phyloP scores from a whole-genome alignment of 2,888 invertebrate genomes.

The Oithona nana region DNA sequence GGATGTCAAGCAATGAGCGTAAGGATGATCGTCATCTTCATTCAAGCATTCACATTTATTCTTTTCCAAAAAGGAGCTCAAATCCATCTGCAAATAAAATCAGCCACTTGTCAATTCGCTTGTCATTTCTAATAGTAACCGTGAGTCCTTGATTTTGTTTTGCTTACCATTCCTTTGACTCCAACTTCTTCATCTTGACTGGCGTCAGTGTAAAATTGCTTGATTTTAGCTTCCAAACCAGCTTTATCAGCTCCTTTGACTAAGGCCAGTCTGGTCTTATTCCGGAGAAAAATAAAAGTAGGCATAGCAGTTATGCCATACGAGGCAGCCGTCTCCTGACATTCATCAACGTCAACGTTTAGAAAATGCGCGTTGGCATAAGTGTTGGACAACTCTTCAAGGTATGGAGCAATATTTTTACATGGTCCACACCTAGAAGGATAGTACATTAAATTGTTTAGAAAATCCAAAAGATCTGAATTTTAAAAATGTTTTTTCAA shows the following conservation, averaged over 20 bases:
- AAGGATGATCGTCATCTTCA: constrained; percentile 76
- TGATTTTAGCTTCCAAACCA: constrained; percentile 53
- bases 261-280: constrained; percentile 39
- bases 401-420: constrained; percentile 75
- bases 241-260: constrained; percentile 70
- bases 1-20: constrained; percentile 36
- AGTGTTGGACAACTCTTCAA: constrained; percentile 65
- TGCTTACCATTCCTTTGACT: constrained; percentile 59
- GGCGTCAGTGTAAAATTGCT: not conserved
- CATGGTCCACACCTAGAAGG: constrained; percentile 62
- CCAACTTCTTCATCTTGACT: constrained; percentile 24
- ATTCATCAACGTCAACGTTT: constrained; percentile 69
- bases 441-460: not conserved
- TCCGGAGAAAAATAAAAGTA: constrained; percentile 86
- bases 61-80: constrained; percentile 63
- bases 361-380: constrained; percentile 41
- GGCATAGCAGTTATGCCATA: constrained; percentile 93
- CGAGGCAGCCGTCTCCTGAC: constrained; percentile 62
- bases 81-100: constrained; percentile 77
- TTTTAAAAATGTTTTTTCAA: not conserved
- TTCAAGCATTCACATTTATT: constrained; percentile 86
- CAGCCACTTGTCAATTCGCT: no score
- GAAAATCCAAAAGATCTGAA: not conserved
- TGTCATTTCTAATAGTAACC: no score
- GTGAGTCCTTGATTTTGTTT: no score